Base-by-base conservation (phyloP, 2,113 vertebrate genomes). In the Cyanoramphus novaezelandiae region DNA sequence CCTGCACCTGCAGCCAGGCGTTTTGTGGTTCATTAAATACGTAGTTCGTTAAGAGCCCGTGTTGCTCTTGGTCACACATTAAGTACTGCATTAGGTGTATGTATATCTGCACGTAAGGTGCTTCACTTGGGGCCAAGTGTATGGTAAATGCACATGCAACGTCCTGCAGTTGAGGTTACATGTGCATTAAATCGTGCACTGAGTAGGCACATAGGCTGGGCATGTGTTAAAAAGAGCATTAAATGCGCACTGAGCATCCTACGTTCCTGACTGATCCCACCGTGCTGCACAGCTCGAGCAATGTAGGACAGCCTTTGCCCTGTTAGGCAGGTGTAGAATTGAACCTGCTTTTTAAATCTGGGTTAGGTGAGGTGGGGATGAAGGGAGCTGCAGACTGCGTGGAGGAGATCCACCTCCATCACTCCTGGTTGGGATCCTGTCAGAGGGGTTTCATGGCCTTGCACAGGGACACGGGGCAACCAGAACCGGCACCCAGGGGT, bases 181-280 rank as follows among this genome's bases (percentile, higher is more conserved):
- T 2, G 0, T 8, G 47, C 24, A 1, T 44, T 28, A 10, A 20
- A 3, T 6, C 1, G 46, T 2, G 8, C 41, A 0, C 0, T 5
- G 41, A 17, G 8, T 11, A 11, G 46, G 41, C 52, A 4, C 7
- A 0, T 5, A 5, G 59, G 10, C 37, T 62, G 59, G n/a, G 59
- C 15, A 17, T 37, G n/a, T 60, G 33, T 59, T 59, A 3, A 28
- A 41, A 70, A 13, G 28, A 5, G 41, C 35, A 3, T 53, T 52
- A 59, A 72, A 23, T 6, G 47, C 20, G 2, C 17, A 1, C 6
- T 13, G 15, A 39, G 46, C 19, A 2, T 28, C 65, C 55, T 21
- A 17, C 33, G 0, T 33, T 21, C 55, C 23, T 19, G 19, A 17
- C 55, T 28, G 35, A 43, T 8, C 23, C 19, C 6, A 0, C 25